Evolutionary conservation across 2,113 vertebrate genomes (phyloP).

Genomic region (Gambusia affinis): DNA sequence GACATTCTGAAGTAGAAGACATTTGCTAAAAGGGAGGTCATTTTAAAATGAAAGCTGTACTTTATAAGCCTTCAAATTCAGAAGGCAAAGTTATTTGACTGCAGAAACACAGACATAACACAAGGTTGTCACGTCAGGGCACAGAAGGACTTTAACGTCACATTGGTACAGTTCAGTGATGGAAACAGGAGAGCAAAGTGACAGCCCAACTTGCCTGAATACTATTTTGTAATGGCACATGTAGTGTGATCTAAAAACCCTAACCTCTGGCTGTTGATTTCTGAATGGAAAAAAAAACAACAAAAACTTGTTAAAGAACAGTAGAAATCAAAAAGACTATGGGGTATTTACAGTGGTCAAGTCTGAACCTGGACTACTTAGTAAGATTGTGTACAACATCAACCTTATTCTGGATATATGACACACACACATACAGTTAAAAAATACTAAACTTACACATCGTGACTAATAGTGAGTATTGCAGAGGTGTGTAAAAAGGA

Average conservation of each 20-base stretch:
- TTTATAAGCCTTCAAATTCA: slow-evolving; percentile 10
- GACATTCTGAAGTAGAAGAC: neutral
- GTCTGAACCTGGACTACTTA: neutral
- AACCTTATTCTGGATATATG: too few species aligned
- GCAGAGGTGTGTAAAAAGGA: too few species aligned
- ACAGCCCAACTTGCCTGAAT: neutral
- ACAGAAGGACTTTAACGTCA: slow-evolving; percentile 3
- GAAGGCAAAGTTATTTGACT: slow-evolving; percentile 14
- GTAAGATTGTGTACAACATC: too few species aligned
- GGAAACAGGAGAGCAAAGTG: slow-evolving; percentile 7
- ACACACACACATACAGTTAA: too few species aligned
- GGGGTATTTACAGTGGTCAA: neutral
- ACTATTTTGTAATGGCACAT: neutral
- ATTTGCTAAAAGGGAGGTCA: neutral
- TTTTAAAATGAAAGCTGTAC: slow-evolving; percentile 5
- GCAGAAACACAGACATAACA: slow-evolving; percentile 5
- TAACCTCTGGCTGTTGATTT: slow-evolving; percentile 3
- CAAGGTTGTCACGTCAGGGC: neutral
- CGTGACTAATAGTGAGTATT: too few species aligned
- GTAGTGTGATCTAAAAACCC: slow-evolving; percentile 3
- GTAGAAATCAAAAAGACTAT: neutral
- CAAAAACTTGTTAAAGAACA: neutral
- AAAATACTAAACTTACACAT: too few species aligned
- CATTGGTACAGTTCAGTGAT: neutral
- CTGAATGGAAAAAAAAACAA: neutral